Evolutionary conservation across 2,888 invertebrate genomes (phyloP).

Genomic region (Acanthosepion pharaonis): DNA sequence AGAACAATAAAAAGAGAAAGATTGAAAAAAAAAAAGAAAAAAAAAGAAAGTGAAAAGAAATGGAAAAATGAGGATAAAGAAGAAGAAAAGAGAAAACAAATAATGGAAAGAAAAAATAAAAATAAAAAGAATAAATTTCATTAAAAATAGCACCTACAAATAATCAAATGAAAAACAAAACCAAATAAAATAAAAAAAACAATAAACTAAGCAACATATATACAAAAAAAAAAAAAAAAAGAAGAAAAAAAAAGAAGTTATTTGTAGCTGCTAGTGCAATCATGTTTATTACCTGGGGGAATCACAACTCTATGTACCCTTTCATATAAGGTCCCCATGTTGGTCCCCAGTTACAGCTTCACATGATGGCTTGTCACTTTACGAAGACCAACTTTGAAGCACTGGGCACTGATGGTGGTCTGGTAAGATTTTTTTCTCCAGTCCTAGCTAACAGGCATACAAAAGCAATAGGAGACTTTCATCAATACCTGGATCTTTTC

Average conservation of each 20-base stretch:
- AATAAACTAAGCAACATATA: neutral
- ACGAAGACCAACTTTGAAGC: conserved; percentile 25
- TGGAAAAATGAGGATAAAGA: neutral
- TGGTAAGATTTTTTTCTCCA: conserved; percentile 1
- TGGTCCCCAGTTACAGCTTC: conserved; percentile 43
- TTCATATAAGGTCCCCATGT: conserved; percentile 38
- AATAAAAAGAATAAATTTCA: neutral
- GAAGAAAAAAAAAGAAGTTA: neutral
- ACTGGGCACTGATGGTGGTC: conserved; percentile 35
- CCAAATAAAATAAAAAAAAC: neutral
- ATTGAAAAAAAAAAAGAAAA: neutral
- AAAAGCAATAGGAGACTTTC: conserved; percentile 44
- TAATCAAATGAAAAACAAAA: neutral
- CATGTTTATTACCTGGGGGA: conserved; percentile 44
- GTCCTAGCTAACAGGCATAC: conserved; percentile 44
- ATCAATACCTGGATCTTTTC: conserved; percentile 46
- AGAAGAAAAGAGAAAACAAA: neutral
- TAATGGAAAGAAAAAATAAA: neutral
- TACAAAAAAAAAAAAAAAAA: neutral
- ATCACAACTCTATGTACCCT: conserved; percentile 36
- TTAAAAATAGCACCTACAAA: neutral
- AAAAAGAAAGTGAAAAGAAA: neutral
- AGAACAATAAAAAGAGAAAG: neutral
- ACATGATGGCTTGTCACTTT: conserved; percentile 45
- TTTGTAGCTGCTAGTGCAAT: conserved; percentile 40